phyloP scores from a whole-genome alignment of 37 sponge, comb jelly and placozoan species.

The Cladorhizidae sp. region DNA sequence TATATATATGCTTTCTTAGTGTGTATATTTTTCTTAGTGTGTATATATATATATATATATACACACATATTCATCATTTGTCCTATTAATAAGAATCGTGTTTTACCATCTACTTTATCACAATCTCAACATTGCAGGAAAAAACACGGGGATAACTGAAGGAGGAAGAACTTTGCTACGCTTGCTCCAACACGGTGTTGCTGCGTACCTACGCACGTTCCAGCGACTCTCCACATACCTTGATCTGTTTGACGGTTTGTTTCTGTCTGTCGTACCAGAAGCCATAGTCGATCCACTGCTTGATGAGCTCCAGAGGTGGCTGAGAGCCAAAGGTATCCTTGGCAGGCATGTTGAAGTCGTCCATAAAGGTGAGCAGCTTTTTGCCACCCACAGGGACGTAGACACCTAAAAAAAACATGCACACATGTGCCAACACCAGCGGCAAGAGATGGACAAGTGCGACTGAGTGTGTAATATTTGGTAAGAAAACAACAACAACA shows the following conservation, averaged over 20 bases:
- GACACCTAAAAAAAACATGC: conserved; percentile 60
- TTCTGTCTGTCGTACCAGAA: conserved; percentile 97
- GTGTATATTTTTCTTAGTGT: too few relatives aligned
- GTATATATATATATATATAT: background rate
- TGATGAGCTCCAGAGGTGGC: conserved; percentile 96
- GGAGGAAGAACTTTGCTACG: too few relatives aligned
- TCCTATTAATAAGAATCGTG: too few relatives aligned
- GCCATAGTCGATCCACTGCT: conserved; percentile 98
- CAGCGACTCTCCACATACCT: conserved; percentile 32
- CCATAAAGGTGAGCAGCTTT: conserved; percentile 95
- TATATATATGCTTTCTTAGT: too few relatives aligned
- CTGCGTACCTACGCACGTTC: background rate
- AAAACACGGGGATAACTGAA: too few relatives aligned
- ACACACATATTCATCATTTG: too few relatives aligned
- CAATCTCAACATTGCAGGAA: background rate
- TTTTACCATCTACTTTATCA: too few relatives aligned
- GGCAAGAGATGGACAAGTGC: too few relatives aligned
- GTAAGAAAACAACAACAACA: background rate
- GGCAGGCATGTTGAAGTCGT: conserved; percentile 99
- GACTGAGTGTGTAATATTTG: too few relatives aligned
- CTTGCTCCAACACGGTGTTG: too few relatives aligned
- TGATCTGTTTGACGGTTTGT: conserved; percentile 88
- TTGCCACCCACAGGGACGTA: conserved; percentile 97
- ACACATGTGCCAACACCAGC: too few relatives aligned
- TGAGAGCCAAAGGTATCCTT: conserved; percentile 98